Conservation (phyloP, 2,888 invertebrate genomes). For the Polyommatus icarus region DNA sequence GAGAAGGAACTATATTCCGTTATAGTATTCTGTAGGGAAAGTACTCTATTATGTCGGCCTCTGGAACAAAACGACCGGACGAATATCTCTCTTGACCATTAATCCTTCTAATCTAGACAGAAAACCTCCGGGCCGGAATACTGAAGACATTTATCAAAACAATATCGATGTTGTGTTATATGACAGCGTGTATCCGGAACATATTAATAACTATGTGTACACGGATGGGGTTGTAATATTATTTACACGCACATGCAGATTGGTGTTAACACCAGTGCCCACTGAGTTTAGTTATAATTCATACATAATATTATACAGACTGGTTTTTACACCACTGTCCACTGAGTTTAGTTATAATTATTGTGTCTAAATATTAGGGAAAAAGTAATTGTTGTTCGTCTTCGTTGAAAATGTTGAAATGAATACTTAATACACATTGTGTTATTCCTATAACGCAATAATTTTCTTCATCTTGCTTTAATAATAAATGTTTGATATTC, state of each 20-base stretch:
- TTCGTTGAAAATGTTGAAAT: too few species aligned
- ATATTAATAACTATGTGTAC: neutral
- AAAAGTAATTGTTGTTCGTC: too few species aligned
- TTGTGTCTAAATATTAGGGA: too few species aligned
- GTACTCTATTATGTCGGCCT: constrained; percentile 21
- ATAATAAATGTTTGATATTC: constrained; percentile 32
- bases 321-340: too few species aligned
- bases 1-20: neutral
- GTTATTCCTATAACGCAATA: neutral
- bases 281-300: too few species aligned
- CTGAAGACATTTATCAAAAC: constrained; percentile 46
- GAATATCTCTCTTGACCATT: constrained; percentile 63
- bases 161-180: constrained; percentile 37
- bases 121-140: constrained; percentile 53
- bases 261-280: too few species aligned
- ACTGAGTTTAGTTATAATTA: too few species aligned
- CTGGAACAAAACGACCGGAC: constrained; percentile 60
- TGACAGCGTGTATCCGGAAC: constrained; percentile 16
- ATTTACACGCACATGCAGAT: neutral
- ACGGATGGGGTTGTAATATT: neutral
- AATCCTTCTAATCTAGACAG: constrained; percentile 73
- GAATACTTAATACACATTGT: too few species aligned
- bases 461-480: constrained; percentile 11
- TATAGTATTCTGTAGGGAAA: neutral
- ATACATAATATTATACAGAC: too few species aligned